A percentile compares a stretch with the other conserved stretches of the same genome.
phyloP scores from a whole-genome alignment of 2,113 vertebrate species.

The Plotosus lineatus region DNA sequence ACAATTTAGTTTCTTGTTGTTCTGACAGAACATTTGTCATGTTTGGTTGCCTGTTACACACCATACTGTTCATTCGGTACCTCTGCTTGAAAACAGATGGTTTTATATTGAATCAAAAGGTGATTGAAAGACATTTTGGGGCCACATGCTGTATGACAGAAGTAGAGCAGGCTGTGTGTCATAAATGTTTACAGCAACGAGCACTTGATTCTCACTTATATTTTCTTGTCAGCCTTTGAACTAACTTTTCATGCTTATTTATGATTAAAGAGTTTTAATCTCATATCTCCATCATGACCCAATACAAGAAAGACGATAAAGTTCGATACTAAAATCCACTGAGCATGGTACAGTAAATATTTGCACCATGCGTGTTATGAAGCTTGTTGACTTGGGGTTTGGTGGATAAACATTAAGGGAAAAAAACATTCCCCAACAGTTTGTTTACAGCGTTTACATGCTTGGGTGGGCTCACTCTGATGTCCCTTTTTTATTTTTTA shows the following conservation, averaged over 20 bases:
- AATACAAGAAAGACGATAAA: not conserved
- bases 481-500: conserved; percentile 46
- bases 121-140: not conserved
- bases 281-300: conserved; percentile 19
- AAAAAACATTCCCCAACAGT: conserved; percentile 41
- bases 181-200: conserved; percentile 4
- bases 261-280: conserved; percentile 21
- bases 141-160: not conserved
- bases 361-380: conserved; percentile 50
- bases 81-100: not conserved
- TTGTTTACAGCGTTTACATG: conserved; percentile 57
- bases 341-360: conserved; percentile 57
- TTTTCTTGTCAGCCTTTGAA: not conserved
- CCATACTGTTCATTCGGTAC: not conserved
- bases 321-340: conserved; percentile 8
- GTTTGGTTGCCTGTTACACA: not conserved
- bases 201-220: conserved; percentile 13
- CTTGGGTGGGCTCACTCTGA: conserved; percentile 37
- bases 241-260: conserved; percentile 16
- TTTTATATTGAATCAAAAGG: not conserved
- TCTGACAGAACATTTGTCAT: conserved; percentile 1
- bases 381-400: conserved; percentile 40
- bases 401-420: conserved; percentile 52
- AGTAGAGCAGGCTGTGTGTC: not conserved
- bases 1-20: not conserved